Conservation (phyloP, 1,140 invertebrate species). For the Trachymyrmex cornetzi region DNA sequence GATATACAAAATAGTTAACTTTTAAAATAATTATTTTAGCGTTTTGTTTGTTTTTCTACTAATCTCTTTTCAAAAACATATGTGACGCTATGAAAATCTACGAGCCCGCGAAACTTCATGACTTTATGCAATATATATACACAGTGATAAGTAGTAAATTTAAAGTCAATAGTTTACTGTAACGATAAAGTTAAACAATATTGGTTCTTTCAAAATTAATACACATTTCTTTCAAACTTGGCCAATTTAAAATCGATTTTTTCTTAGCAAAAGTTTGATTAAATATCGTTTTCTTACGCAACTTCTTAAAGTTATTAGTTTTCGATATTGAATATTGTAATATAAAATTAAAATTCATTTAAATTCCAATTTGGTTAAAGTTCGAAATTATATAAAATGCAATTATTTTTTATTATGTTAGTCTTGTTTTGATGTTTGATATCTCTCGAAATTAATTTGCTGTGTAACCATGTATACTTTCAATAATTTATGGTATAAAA, state of each 20-base stretch:
- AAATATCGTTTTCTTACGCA: conserved; percentile 7
- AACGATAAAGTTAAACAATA: background rate
- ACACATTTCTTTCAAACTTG: conserved; percentile 6
- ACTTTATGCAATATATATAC: background rate
- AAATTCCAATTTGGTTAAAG: background rate
- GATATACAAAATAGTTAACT: background rate
- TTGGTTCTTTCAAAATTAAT: conserved; percentile 9
- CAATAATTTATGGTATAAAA: background rate
- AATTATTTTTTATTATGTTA: background rate
- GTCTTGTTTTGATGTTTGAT: background rate
- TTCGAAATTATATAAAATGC: conserved; percentile 12
- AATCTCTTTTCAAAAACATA: background rate
- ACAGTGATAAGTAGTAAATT: background rate
- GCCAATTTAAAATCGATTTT: background rate
- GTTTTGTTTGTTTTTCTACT: background rate
- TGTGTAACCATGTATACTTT: background rate
- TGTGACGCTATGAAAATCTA: background rate
- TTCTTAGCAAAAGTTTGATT: conserved; percentile 33
- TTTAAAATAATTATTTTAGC: background rate
- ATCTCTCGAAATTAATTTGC: conserved; percentile 12
- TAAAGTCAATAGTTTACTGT: background rate
- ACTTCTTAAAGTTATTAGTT: conserved; percentile 23
- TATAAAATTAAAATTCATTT: conserved; percentile 34
- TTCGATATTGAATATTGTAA: background rate
- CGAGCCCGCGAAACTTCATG: background rate